Conservation (phyloP, 2,113 vertebrate species). For the Lepus americanus region DNA sequence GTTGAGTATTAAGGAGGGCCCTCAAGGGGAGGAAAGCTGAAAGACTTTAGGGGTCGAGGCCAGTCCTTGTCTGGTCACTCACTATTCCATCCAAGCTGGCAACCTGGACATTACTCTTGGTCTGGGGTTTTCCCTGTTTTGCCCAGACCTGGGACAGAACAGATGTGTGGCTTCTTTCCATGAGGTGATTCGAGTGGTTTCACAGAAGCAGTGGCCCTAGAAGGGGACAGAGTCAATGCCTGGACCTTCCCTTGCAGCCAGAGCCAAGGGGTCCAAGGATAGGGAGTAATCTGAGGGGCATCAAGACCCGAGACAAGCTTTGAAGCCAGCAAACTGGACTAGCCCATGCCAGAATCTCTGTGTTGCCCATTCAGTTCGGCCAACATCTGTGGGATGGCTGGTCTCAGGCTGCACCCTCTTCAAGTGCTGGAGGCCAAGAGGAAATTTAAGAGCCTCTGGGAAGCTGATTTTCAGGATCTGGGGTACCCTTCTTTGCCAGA, state of each 20-base stretch:
- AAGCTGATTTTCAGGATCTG: background rate
- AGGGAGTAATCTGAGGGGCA: background rate
- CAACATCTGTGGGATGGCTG: background rate
- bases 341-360: fast-evolving
- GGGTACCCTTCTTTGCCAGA: background rate
- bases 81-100: background rate
- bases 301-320: background rate
- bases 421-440: background rate
- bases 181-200: background rate
- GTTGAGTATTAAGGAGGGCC: background rate
- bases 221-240: background rate
- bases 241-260: background rate
- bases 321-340: background rate
- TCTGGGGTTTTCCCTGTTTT: no score
- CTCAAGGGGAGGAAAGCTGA: fast-evolving
- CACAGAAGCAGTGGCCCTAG: background rate
- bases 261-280: fast-evolving
- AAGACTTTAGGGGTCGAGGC: no score
- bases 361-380: background rate
- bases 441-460: background rate
- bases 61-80: no score
- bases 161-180: background rate
- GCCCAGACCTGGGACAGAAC: background rate
- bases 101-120: no score
- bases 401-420: background rate